Base-by-base conservation (phyloP, 1,140 invertebrate genomes). In the Stenopsyche tienmushanensis region DNA sequence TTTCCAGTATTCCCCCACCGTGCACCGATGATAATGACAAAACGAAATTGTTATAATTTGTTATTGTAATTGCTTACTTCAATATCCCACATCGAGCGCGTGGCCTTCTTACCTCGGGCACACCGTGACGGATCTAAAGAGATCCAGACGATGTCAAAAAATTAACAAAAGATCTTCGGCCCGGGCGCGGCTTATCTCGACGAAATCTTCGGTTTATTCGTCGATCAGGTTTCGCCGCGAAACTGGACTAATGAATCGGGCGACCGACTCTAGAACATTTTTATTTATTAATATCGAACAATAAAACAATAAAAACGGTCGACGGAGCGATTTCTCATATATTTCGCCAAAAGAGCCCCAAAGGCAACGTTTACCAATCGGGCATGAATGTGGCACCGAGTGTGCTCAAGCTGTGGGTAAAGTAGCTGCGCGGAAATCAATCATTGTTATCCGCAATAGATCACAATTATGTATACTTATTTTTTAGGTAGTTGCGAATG, bases 211-310 rank as follows among this genome's bases (percentile, higher is more conserved):
- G n/a, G 13, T 5, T 34, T 34, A 34, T 7, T 34, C 29, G 5
- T 25, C 34, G 54, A 57, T 57, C 54, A 57, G 54, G 54, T 57
- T 57, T 57, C 54, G 29, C 29, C 29, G 54, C 54, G 54, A 49
- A 60, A 60, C 57, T 60, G 42, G 57, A 60, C 41, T 60, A 60
- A 60, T 34, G 20, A 47, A 25, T 42, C 21, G 57, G 25, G 42
- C 42, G 42, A 39, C 44, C 42, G 41, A 47, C 26, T 55, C 53
- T 29, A 57, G 42, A 57, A 57, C 54, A 49, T 60, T 60, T 60
- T 60, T 60, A 60, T 60, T 60, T 57, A 60, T 60, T 47, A 47
- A 60, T 60, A 60, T 60, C 57, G 29, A 44, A 60, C 57, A 60
- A 60, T 60, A 60, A 60, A 60, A 60, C 57, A 60, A 60, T 60